Evolutionary conservation across 2,113 vertebrate species (phyloP).

Genomic region (Lontra canadensis): DNA sequence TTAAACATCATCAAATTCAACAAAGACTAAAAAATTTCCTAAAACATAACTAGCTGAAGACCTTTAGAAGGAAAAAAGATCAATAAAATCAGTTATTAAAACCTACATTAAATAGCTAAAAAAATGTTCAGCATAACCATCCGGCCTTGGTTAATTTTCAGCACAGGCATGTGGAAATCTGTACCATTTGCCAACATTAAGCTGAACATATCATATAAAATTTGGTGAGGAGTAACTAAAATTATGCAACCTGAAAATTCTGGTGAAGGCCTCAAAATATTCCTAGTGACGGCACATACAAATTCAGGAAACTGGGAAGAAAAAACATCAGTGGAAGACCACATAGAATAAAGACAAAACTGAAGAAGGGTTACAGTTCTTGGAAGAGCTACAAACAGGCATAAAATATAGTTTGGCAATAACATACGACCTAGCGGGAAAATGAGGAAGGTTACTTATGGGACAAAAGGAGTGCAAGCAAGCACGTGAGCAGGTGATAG

Average conservation of each 20-base stretch:
- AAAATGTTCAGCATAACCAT: background rate
- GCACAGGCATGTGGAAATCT: background rate
- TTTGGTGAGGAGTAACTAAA: background rate
- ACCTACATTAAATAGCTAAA: background rate
- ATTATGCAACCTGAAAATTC: background rate
- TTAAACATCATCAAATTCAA: background rate
- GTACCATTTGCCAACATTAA: background rate
- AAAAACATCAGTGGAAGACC: background rate
- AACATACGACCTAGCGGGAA: background rate
- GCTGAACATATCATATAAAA: background rate
- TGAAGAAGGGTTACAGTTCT: background rate
- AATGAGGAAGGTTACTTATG: background rate
- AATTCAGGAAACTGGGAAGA: background rate
- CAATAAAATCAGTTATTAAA: background rate
- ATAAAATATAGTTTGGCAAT: background rate
- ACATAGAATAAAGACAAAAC: background rate
- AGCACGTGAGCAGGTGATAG: background rate
- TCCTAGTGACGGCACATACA: background rate
- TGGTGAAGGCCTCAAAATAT: background rate
- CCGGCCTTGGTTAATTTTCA: background rate
- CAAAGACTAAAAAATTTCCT: background rate
- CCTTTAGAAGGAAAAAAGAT: background rate
- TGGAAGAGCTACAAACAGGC: background rate
- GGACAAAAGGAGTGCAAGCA: background rate
- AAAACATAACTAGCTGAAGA: background rate